Conservation (phyloP, 2,113 vertebrate genomes). For the Apeltes quadracus region DNA sequence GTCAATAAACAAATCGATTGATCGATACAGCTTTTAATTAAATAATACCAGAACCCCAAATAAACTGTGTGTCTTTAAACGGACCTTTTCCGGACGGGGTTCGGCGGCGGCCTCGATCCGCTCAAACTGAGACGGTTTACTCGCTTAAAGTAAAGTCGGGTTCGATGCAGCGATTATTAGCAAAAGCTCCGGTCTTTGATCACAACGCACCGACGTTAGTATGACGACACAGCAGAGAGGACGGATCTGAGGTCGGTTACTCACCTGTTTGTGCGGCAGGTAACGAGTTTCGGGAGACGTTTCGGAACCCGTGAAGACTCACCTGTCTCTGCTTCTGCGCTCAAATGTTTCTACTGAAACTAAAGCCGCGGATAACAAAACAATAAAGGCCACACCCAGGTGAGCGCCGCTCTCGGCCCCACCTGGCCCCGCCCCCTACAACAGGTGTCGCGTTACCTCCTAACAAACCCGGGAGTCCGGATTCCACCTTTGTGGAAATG, state of each 20-base stretch:
- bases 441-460: conserved; percentile 36
- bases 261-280: neutral
- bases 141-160: neutral
- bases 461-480: neutral
- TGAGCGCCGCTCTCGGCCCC: neutral
- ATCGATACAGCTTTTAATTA: neutral
- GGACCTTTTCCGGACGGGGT: neutral
- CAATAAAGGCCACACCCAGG: conserved; percentile 52
- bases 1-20: neutral
- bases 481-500: neutral
- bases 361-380: conserved; percentile 15
- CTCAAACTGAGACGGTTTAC: neutral
- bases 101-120: neutral
- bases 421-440: conserved; percentile 29
- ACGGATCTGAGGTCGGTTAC: neutral
- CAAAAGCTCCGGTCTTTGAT: neutral
- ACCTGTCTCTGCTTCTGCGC: neutral
- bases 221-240: neutral
- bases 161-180: too few relatives aligned
- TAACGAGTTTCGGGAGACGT: neutral
- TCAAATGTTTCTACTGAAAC: conserved; percentile 55
- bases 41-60: neutral
- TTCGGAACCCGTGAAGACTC: neutral
- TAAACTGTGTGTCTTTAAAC: neutral
- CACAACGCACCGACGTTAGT: neutral